Conservation (phyloP, 2,797 vertebrate genomes). For the Xiphorhynchus erythropygius region DNA sequence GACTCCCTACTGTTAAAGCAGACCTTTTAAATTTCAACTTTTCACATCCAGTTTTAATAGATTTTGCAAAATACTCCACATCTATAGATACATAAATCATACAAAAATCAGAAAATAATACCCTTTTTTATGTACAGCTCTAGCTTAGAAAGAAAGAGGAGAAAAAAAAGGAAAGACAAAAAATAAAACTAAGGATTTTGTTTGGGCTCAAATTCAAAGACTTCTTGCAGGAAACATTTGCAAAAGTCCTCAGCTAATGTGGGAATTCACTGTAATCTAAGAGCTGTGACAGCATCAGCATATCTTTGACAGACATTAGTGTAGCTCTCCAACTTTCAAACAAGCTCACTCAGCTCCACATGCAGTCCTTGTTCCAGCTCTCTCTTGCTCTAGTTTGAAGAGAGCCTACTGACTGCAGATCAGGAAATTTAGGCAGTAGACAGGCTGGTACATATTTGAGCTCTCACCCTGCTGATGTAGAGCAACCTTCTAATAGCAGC, state of each 20-base stretch:
- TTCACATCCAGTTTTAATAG: background rate
- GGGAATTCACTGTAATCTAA: background rate
- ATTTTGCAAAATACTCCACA: background rate
- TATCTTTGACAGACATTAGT: background rate
- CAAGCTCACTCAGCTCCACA: background rate
- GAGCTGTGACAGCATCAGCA: background rate
- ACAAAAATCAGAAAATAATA: background rate
- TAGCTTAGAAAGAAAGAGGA: background rate
- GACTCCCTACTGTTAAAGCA: background rate
- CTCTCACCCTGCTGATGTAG: background rate
- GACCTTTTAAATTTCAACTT: background rate
- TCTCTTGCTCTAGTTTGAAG: background rate
- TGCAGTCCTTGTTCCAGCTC: background rate
- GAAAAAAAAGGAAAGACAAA: background rate
- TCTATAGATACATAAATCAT: background rate
- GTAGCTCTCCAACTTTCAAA: background rate
- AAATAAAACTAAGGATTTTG: background rate
- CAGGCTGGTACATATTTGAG: background rate
- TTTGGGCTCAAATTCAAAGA: background rate
- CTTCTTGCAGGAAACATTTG: background rate
- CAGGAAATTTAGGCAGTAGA: background rate
- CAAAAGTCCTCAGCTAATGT: background rate
- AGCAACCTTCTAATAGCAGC: background rate
- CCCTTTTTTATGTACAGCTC: background rate
- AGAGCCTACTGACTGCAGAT: background rate